Evolutionary conservation across 92 coral and sea anemone species (phyloP).

Genomic region (Montipora capitata): DNA sequence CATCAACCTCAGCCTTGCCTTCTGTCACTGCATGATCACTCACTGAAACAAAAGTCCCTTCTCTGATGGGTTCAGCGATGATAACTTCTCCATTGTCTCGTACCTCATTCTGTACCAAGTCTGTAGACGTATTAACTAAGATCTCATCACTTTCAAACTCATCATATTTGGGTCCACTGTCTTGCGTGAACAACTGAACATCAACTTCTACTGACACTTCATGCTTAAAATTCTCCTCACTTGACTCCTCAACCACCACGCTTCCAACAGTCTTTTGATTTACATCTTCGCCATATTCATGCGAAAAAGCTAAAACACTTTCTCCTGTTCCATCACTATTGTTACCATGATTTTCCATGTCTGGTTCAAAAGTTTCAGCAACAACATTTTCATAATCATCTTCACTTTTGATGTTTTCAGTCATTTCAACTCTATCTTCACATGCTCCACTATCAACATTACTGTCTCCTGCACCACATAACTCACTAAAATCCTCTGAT

Average conservation of each 20-base stretch:
- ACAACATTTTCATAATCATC: neutral
- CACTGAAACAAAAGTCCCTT: conserved; percentile 7
- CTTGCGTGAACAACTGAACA: neutral
- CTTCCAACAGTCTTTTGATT: neutral
- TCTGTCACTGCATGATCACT: conserved; percentile 12
- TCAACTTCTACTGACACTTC: neutral
- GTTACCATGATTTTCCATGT: neutral
- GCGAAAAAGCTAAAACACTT: neutral
- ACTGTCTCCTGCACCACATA: neutral
- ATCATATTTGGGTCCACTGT: neutral
- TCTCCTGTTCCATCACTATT: neutral
- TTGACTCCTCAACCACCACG: neutral
- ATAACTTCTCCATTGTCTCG: neutral
- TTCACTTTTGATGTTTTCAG: no score
- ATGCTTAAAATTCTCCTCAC: neutral
- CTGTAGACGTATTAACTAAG: neutral
- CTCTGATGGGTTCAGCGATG: conserved; percentile 26
- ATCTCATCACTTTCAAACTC: neutral
- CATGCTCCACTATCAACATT: neutral
- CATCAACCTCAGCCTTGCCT: neutral
- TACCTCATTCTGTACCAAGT: neutral
- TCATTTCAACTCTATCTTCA: neutral
- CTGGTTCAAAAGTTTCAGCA: no score
- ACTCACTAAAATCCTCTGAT: neutral
- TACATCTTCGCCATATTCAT: neutral